Percentiles rank a stretch among this genome's conserved stretches.
Evolutionary conservation across 2,113 vertebrate species (phyloP).

Genomic region (Cebus imitator): DNA sequence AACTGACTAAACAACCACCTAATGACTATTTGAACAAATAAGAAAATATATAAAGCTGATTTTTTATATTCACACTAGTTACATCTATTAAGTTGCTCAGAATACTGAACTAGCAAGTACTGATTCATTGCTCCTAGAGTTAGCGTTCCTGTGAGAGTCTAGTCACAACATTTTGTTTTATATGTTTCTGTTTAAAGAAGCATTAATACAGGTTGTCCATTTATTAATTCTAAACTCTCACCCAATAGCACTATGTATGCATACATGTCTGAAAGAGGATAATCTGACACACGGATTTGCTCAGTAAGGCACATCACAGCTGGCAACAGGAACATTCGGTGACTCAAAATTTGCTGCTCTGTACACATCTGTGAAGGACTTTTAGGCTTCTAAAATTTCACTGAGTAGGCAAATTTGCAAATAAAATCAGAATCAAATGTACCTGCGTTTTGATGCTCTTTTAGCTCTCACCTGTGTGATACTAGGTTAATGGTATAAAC

Average conservation of each 20-base stretch:
- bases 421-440: background rate
- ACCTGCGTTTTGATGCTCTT: background rate
- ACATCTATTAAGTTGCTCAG: background rate
- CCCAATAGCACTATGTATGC: background rate
- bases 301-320: background rate
- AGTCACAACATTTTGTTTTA: background rate
- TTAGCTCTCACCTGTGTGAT: background rate
- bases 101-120: background rate
- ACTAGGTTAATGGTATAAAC: background rate
- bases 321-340: background rate
- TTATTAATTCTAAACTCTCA: background rate
- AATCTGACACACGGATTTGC: background rate
- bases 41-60: background rate
- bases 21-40: background rate
- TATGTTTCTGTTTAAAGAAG: constrained; percentile 15
- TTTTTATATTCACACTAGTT: background rate
- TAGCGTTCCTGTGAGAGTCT: background rate
- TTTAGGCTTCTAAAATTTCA: background rate
- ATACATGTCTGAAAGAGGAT: background rate
- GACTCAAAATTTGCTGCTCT: background rate
- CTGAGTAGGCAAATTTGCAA: background rate
- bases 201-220: background rate
- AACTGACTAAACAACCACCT: background rate
- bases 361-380: background rate
- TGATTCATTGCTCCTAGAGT: background rate